These are phyloP conservation scores for Ophioninae sp. DNA, from an alignment of 2,888 invertebrate species.

Conservation along the genomic window DNA sequence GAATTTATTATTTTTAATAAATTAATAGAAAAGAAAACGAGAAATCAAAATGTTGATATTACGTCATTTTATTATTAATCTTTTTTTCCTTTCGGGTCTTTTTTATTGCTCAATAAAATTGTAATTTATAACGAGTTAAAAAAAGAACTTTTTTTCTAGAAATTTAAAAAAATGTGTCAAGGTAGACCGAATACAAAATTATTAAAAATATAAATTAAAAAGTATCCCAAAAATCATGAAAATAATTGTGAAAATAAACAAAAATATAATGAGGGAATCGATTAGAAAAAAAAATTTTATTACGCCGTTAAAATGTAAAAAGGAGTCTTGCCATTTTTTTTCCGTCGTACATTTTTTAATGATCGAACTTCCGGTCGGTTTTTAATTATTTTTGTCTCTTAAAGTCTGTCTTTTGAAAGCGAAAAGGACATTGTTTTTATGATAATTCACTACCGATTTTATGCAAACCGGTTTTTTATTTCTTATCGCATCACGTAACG, in stretches of 20 bases:
- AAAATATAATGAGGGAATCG: no score
- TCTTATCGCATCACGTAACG: neutral
- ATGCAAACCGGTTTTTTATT: slow-evolving; percentile 2
- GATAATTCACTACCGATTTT: neutral
- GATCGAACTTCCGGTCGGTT: neutral
- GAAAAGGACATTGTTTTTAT: neutral
- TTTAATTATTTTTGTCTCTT: neutral
- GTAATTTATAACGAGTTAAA: neutral
- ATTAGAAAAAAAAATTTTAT: neutral
- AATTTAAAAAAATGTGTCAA: no score
- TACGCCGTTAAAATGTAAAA: neutral
- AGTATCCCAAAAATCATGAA: no score
- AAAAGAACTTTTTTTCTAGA: neutral
- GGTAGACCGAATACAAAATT: no score
- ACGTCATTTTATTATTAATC: neutral
- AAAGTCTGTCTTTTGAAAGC: neutral
- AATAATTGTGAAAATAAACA: no score
- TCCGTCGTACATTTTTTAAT: neutral
- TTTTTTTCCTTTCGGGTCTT: neutral
- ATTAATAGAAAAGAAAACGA: neutral
- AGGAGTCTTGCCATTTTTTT: neutral
- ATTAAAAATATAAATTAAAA: no score
- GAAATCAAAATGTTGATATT: neutral
- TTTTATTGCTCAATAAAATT: neutral
- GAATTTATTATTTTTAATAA: neutral